A percentile compares a stretch with the other conserved stretches of the same genome.
Conservation (phyloP, 1,140 invertebrate genomes). For the Globodera rostochiensis region DNA sequence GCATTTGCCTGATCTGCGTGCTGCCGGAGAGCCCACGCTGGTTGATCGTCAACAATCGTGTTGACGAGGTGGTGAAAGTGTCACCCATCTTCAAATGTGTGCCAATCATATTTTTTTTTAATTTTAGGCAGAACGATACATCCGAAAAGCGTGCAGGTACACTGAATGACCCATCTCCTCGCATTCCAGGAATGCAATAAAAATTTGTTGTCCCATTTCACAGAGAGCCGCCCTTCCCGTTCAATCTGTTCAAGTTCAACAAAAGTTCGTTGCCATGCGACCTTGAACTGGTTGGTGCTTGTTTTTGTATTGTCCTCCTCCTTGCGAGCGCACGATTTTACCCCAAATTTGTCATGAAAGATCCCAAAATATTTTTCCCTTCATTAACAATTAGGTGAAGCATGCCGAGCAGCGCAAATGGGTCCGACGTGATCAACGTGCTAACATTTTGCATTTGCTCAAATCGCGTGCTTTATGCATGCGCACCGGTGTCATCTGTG, state of each 20-base stretch:
- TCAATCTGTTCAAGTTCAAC: slow-evolving; percentile 60
- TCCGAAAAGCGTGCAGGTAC: slow-evolving; percentile 59
- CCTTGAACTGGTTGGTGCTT: slow-evolving; percentile 52
- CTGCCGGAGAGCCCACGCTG: slow-evolving; percentile 61
- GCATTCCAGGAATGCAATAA: no score
- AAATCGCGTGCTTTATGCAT: slow-evolving; percentile 53
- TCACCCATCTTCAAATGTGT: neutral
- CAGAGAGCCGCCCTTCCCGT: slow-evolving; percentile 62
- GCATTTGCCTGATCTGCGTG: slow-evolving; percentile 60
- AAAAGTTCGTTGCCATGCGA: slow-evolving; percentile 63
- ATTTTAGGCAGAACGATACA: slow-evolving; percentile 57
- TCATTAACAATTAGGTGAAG: slow-evolving; percentile 29
- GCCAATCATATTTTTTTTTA: neutral
- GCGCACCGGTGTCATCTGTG: slow-evolving; percentile 57
- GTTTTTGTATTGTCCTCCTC: neutral
- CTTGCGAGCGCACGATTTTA: neutral
- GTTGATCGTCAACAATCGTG: slow-evolving; percentile 62
- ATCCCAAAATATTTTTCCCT: no score
- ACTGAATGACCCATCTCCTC: no score
- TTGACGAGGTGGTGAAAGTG: slow-evolving; percentile 43
- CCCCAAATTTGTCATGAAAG: neutral
- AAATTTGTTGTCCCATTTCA: slow-evolving; percentile 2
- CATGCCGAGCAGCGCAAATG: slow-evolving; percentile 63
- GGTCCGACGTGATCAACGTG: slow-evolving; percentile 57
- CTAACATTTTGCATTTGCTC: slow-evolving; percentile 56